phyloP scores from a whole-genome alignment of 1,140 invertebrate species.

The Drosophila asahinai region DNA sequence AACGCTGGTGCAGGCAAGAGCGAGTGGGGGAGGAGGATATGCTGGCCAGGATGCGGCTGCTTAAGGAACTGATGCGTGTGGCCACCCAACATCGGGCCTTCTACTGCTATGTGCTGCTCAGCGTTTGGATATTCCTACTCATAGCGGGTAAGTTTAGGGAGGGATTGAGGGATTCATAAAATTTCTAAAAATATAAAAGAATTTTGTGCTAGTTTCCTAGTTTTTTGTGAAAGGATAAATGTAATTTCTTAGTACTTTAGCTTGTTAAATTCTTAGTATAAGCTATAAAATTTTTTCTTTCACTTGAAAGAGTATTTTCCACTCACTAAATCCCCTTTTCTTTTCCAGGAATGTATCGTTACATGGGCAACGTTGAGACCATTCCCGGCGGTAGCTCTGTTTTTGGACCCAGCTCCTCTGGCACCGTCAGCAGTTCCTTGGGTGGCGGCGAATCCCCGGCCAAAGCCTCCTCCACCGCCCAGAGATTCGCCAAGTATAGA shows the following conservation, averaged over 20 bases:
- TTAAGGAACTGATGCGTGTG: conserved; percentile 88
- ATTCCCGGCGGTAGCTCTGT: conserved; percentile 25
- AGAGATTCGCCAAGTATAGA: conserved; percentile 65
- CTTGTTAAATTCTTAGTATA: too few species aligned
- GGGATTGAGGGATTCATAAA: too few species aligned
- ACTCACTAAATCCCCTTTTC: not conserved
- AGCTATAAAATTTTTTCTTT: too few species aligned
- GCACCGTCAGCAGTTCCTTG: conserved; percentile 53
- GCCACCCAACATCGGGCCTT: conserved; percentile 90
- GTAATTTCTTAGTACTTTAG: too few species aligned
- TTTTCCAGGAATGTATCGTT: conserved; percentile 90
- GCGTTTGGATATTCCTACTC: conserved; percentile 91
- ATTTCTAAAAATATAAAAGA: too few species aligned
- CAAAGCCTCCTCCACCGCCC: conserved; percentile 44
- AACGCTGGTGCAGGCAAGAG: conserved; percentile 20
- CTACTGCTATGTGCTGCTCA: conserved; percentile 91
- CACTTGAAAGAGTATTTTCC: not conserved
- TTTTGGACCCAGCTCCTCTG: conserved; percentile 28
- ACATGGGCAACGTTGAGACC: conserved; percentile 86
- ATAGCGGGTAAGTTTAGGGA: conserved; percentile 87
- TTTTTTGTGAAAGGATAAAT: too few species aligned
- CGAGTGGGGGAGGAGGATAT: conserved; percentile 9
- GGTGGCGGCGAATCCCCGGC: conserved; percentile 15
- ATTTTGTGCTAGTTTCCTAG: too few species aligned
- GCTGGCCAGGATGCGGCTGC: conserved; percentile 76